Evolutionary conservation across 2,797 vertebrate genomes (phyloP).

Genomic region (Squalus acanthias): DNA sequence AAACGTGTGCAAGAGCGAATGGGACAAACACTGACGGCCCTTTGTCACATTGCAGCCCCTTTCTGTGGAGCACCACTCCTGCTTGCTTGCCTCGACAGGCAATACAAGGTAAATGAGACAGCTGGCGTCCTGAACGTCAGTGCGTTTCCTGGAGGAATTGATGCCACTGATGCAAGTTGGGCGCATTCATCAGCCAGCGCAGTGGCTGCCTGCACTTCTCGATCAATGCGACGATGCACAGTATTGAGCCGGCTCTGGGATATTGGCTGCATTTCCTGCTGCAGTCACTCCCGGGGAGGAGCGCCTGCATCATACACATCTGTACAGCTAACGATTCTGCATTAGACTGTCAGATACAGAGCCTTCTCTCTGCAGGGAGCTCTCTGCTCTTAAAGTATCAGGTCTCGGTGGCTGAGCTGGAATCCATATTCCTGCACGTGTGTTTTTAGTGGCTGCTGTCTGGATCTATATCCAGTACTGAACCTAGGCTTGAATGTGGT

Average conservation of each 20-base stretch:
- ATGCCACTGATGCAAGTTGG: not conserved
- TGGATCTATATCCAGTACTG: not conserved
- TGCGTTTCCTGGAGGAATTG: not conserved
- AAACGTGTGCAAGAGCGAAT: not conserved
- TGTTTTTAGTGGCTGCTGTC: not conserved
- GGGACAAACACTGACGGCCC: not conserved
- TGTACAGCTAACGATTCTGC: not conserved
- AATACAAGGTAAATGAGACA: not conserved
- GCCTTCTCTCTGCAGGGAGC: not conserved
- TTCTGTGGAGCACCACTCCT: not conserved
- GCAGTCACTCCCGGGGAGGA: not conserved
- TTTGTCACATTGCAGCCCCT: not conserved
- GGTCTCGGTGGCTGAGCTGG: not conserved
- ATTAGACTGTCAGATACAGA: not conserved
- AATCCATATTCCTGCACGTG: not conserved
- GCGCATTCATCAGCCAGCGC: not conserved
- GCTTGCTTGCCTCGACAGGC: not conserved
- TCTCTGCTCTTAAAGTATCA: not conserved
- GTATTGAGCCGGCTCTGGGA: not conserved
- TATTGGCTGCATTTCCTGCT: not conserved
- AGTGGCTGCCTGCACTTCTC: not conserved
- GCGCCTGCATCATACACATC: not conserved
- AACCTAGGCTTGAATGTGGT: not conserved
- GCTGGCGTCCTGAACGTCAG: not conserved
- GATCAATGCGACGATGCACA: not conserved